Percentiles rank a stretch among this genome's conserved stretches.
phyloP scores from a whole-genome alignment of 2,113 vertebrate species.

The Camelus bactrianus region DNA sequence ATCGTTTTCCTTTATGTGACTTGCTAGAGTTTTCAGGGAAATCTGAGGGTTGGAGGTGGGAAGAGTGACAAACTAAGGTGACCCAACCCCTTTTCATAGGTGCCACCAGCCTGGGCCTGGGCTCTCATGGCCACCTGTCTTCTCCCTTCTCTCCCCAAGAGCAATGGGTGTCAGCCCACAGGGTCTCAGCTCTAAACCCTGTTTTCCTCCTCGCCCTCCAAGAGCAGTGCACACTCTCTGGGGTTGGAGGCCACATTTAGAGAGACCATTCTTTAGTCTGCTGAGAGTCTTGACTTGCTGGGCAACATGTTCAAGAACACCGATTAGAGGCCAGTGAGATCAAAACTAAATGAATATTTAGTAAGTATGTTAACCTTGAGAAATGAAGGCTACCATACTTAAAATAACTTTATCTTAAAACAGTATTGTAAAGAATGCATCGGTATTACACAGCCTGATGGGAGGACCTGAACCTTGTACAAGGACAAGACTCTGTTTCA shows the following conservation, averaged over 20 bases:
- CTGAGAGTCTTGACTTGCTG: background rate
- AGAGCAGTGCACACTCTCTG: background rate
- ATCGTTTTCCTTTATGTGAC: background rate
- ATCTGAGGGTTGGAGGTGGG: background rate
- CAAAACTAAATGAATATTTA: background rate
- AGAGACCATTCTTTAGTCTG: background rate
- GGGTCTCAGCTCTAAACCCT: background rate
- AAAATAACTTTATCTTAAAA: background rate
- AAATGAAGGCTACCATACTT: background rate
- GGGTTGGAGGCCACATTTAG: background rate
- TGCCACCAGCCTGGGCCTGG: background rate
- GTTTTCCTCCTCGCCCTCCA: background rate
- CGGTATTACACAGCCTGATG: background rate
- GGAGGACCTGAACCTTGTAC: background rate
- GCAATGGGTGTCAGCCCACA: background rate
- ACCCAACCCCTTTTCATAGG: background rate
- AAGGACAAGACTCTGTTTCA: constrained; percentile 15
- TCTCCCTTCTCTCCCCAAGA: background rate
- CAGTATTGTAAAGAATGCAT: background rate
- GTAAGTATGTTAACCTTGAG: constrained; percentile 1
- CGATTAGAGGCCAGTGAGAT: background rate
- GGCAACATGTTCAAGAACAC: constrained; percentile 34
- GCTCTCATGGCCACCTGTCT: background rate
- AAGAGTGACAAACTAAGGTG: background rate
- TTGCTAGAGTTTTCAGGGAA: background rate